These are phyloP conservation scores for Ondatra zibethicus DNA, from an alignment of 2,113 vertebrate genomes.

Conservation along the genomic window DNA sequence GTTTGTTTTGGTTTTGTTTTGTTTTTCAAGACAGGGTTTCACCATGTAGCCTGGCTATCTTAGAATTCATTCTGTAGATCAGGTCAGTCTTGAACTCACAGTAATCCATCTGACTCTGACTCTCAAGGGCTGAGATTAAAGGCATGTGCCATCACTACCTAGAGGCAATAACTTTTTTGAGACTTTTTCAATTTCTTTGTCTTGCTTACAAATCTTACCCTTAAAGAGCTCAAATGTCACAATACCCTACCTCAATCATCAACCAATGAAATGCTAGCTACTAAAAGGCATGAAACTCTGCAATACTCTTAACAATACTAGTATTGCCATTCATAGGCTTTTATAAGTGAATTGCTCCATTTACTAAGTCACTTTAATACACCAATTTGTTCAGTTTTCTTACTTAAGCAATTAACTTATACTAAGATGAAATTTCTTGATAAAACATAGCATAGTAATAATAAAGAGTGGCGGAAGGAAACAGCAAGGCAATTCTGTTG, in stretches of 20 bases:
- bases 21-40: background rate
- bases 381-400: background rate
- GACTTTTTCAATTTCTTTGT: background rate
- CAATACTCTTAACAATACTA: background rate
- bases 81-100: background rate
- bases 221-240: background rate
- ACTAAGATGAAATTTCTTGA: background rate
- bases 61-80: background rate
- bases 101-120: background rate
- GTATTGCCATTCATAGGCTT: background rate
- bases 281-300: fast-evolving
- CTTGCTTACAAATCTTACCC: background rate
- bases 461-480: background rate
- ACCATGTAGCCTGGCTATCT: background rate
- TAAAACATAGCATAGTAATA: background rate
- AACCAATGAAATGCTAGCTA: fast-evolving
- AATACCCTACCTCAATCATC: background rate
- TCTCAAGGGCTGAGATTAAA: background rate
- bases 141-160: no score
- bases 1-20: background rate
- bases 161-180: background rate
- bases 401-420: background rate
- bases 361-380: background rate
- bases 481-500: background rate
- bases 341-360: background rate